phyloP scores from a whole-genome alignment of 2,113 vertebrate species.

The Himantopus leucocephalus region DNA sequence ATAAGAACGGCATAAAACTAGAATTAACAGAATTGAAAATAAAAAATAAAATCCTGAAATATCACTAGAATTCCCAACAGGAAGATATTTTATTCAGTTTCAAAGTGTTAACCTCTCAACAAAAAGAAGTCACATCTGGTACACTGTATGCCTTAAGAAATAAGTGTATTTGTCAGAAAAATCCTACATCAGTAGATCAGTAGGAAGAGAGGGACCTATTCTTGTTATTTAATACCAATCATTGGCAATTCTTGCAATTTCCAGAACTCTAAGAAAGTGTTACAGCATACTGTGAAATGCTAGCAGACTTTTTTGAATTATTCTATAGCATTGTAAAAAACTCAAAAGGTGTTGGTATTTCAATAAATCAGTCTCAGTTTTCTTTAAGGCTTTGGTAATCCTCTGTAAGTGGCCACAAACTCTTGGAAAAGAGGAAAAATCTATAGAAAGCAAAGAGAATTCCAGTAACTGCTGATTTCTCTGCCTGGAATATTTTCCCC shows the following conservation, averaged over 20 bases:
- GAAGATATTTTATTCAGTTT: not conserved
- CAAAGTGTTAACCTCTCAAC: not conserved
- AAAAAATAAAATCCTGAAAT: not conserved
- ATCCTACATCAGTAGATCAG: not conserved
- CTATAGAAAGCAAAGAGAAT: not conserved
- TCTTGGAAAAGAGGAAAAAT: not conserved
- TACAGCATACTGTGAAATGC: not conserved
- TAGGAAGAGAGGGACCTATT: not conserved
- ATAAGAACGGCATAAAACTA: not conserved
- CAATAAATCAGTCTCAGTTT: not conserved
- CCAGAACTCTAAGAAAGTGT: not conserved
- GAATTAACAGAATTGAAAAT: not conserved
- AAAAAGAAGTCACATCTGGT: not conserved
- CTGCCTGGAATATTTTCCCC: not conserved
- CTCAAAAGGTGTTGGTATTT: not conserved
- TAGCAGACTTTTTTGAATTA: not conserved
- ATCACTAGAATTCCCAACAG: not conserved
- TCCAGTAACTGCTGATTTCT: slow-evolving; percentile 13
- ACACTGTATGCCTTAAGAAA: not conserved
- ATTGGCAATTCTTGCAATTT: not conserved
- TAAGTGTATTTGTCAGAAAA: not conserved
- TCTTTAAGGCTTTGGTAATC: not conserved
- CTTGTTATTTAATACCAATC: not conserved
- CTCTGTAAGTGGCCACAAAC: not conserved
- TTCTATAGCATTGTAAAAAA: not conserved